Conservation (phyloP, 1,140 invertebrate species). For the Araneus ventricosus region DNA sequence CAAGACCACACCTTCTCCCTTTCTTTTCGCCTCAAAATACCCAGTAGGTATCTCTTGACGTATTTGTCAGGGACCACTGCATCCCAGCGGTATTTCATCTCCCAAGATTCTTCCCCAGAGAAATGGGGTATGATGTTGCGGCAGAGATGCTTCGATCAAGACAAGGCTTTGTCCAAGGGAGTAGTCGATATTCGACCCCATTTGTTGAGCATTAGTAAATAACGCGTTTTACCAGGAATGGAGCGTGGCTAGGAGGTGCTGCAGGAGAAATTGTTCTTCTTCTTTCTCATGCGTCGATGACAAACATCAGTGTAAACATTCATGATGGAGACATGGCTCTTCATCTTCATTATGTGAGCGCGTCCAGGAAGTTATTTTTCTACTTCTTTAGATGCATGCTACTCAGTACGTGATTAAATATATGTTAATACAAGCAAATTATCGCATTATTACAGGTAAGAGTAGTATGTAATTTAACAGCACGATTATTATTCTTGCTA, state of each 20-base stretch:
- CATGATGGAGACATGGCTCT: neutral
- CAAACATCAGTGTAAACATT: neutral
- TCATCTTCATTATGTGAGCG: neutral
- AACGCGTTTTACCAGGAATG: neutral
- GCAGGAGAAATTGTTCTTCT: neutral
- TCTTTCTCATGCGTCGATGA: neutral
- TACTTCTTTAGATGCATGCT: neutral
- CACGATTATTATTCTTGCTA: neutral
- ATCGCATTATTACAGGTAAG: neutral
- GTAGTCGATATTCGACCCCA: neutral
- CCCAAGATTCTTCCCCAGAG: neutral
- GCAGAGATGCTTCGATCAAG: neutral
- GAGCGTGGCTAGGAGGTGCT: neutral
- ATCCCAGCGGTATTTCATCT: slow-evolving; percentile 34
- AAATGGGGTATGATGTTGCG: slow-evolving; percentile 1
- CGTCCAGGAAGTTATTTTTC: neutral
- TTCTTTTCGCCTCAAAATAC: slow-evolving; percentile 24
- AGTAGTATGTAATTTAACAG: neutral
- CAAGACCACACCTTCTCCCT: slow-evolving; percentile 49
- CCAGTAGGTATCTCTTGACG: slow-evolving; percentile 28
- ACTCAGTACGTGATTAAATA: neutral
- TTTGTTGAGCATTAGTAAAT: slow-evolving; percentile 31
- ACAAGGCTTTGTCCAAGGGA: neutral
- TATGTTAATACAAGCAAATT: neutral
- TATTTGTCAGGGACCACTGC: slow-evolving; percentile 37